Percentiles rank a stretch among this genome's conserved stretches.
These are phyloP conservation scores for Sabellastarte sp. DNA, from an alignment of 2,888 invertebrate genomes.

Conservation along the genomic window DNA sequence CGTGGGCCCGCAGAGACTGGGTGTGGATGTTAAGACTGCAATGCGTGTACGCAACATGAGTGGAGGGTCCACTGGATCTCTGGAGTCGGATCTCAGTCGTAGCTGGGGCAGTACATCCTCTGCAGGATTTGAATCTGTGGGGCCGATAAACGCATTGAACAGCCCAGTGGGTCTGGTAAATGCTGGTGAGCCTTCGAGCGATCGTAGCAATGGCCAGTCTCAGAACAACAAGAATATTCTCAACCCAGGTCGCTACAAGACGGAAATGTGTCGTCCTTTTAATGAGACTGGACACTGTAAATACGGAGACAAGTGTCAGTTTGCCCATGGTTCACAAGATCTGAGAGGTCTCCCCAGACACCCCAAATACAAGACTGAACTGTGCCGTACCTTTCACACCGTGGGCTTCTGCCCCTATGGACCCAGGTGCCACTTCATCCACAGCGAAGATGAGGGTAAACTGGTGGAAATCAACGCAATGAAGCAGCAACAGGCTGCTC, in stretches of 20 bases:
- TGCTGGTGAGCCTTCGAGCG: too few species aligned
- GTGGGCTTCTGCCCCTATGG: constrained; percentile 98
- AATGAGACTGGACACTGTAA: constrained; percentile 87
- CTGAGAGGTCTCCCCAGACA: constrained; percentile 90
- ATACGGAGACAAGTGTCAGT: constrained; percentile 98
- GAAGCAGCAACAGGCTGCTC: constrained; percentile 10
- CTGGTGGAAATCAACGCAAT: constrained; percentile 20
- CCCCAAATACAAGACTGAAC: constrained; percentile 98
- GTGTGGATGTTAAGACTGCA: too few species aligned
- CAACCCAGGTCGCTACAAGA: constrained; percentile 73
- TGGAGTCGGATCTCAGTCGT: not conserved
- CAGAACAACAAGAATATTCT: constrained; percentile 5
- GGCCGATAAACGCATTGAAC: not conserved
- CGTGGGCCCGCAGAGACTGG: too few species aligned
- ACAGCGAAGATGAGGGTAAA: constrained; percentile 39
- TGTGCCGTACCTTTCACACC: constrained; percentile 92
- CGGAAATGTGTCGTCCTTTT: constrained; percentile 94
- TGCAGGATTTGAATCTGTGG: too few species aligned
- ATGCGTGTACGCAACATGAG: too few species aligned
- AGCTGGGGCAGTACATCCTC: not conserved
- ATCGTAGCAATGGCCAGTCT: too few species aligned
- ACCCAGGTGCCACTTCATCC: too few species aligned
- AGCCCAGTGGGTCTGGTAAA: too few species aligned
- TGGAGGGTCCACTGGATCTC: too few species aligned
- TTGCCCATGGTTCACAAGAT: constrained; percentile 93